These are phyloP conservation scores for Drosophila stalkeri DNA, from an alignment of 2,888 invertebrate species.

Conservation along the genomic window DNA sequence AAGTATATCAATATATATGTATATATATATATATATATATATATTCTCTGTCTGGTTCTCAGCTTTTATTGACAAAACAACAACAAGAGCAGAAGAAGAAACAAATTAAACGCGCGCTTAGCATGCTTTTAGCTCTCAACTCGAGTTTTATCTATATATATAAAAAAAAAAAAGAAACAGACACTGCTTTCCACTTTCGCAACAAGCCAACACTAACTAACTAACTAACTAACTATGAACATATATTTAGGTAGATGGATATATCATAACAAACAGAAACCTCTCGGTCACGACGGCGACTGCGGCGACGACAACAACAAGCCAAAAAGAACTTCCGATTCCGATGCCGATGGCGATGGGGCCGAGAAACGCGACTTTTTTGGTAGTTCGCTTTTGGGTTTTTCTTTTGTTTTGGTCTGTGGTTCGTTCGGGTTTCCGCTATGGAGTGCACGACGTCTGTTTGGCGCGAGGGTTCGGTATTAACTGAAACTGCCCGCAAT, in stretches of 20 bases:
- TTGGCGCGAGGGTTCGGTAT: constrained; percentile 74
- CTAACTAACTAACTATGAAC: constrained; percentile 22
- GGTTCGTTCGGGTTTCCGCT: constrained; percentile 43
- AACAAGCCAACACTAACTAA: constrained; percentile 39
- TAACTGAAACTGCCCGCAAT: constrained; percentile 66
- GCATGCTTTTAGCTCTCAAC: constrained; percentile 50
- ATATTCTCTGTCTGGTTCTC: constrained; percentile 32
- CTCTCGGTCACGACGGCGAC: constrained; percentile 72
- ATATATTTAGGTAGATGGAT: constrained; percentile 28
- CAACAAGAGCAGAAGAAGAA: constrained; percentile 54
- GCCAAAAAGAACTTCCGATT: constrained; percentile 73
- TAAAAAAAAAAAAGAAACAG: constrained; percentile 16
- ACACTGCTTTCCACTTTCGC: constrained; percentile 75
- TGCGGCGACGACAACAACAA: constrained; percentile 41
- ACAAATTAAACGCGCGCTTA: constrained; percentile 60
- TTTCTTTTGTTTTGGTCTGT: constrained; percentile 40
- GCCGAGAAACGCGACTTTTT: constrained; percentile 44
- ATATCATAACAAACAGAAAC: constrained; percentile 62
- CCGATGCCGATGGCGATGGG: constrained; percentile 37
- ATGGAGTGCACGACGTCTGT: constrained; percentile 58
- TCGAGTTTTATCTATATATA: constrained; percentile 61
- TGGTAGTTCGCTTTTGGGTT: constrained; percentile 43
- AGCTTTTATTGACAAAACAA: constrained; percentile 76
- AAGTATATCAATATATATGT: constrained; percentile 21
- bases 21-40: not conserved